Evolutionary conservation across 2,113 vertebrate species (phyloP), one percentile per base, ranked within the genome.

Genomic region (Podilymbus podiceps): DNA sequence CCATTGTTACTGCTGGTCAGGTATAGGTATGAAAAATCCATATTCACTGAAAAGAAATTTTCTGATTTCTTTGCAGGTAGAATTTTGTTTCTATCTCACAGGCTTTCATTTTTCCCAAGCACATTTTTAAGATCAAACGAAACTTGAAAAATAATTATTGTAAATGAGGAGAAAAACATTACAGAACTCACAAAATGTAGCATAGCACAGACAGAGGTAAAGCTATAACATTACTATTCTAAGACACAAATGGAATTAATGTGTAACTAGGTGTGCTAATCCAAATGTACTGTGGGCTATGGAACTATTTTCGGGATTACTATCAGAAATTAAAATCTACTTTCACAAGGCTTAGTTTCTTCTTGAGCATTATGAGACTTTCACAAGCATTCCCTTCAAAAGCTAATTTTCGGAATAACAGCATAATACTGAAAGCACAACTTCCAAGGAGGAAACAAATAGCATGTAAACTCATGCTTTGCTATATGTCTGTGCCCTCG

Each of bases 301-400:
- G 46, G 83, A 92, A 71, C 15, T 15, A 22, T 58, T 74, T 95
- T 55, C 63, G 86, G 38, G 6, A 71, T 71, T 83, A 76, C 90
- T 92, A 47, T 88, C 11, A 8, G 49, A 72, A 82, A 60, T 55
- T 88, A 73, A 38, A 63, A 71, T 90, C 24, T 80, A 5, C 35
- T 86, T 88, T 91, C 49, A 58, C 8, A 68, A 58, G 33, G 7
- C 27, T 85, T 93, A 25, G 25, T 22, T 94, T 92, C 27, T 96
- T 47, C 38, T 94, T 93, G 55, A 93, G 69, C 49, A 44, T 85
- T 93, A 85, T 79, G 55, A 86, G 60, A 63, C 53, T 90, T 95
- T 86, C 3, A 3, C 22, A 72, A 59, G 50, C 63, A 30, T 86
- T 85, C 20, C 21, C 42, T 79, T 88, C 89, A 90, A 20, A 77